Evolutionary conservation across 1,140 invertebrate species (phyloP).

Genomic region (Eubasilissa regina): DNA sequence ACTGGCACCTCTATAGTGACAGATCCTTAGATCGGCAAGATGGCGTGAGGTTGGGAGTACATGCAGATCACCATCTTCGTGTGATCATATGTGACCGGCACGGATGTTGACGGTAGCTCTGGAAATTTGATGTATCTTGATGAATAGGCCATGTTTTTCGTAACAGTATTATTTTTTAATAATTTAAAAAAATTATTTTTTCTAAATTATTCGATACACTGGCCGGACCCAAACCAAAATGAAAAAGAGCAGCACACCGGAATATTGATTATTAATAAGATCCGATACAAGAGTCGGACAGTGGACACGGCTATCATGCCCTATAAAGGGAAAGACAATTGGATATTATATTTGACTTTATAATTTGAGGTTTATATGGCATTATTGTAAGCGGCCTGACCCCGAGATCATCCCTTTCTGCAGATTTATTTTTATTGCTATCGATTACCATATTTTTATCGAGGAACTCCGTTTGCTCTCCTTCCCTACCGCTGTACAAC

Average conservation of each 20-base stretch:
- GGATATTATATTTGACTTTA: slow-evolving; percentile 40
- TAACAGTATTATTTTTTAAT: too few relatives aligned
- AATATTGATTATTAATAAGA: slow-evolving; percentile 9
- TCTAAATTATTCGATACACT: neutral
- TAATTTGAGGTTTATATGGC: slow-evolving; percentile 18
- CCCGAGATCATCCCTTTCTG: slow-evolving; percentile 19
- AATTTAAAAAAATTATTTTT: too few relatives aligned
- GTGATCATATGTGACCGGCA: too few relatives aligned
- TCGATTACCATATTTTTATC: slow-evolving; percentile 23
- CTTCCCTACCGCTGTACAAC: too few relatives aligned
- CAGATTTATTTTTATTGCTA: slow-evolving; percentile 16
- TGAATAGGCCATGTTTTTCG: too few relatives aligned
- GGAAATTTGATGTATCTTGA: too few relatives aligned
- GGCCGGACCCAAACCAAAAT: neutral
- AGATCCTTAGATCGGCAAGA: too few relatives aligned
- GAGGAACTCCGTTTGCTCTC: too few relatives aligned
- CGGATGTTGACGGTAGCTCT: too few relatives aligned
- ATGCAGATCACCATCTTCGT: too few relatives aligned
- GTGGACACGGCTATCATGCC: neutral
- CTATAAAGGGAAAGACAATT: slow-evolving; percentile 34
- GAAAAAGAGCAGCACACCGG: neutral
- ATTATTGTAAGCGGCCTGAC: slow-evolving; percentile 29
- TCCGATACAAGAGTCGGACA: neutral
- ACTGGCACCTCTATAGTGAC: too few relatives aligned
- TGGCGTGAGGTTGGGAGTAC: too few relatives aligned